These are phyloP conservation scores for Astyanax mexicanus DNA, from an alignment of 2,797 vertebrate species.

Conservation along the genomic window DNA sequence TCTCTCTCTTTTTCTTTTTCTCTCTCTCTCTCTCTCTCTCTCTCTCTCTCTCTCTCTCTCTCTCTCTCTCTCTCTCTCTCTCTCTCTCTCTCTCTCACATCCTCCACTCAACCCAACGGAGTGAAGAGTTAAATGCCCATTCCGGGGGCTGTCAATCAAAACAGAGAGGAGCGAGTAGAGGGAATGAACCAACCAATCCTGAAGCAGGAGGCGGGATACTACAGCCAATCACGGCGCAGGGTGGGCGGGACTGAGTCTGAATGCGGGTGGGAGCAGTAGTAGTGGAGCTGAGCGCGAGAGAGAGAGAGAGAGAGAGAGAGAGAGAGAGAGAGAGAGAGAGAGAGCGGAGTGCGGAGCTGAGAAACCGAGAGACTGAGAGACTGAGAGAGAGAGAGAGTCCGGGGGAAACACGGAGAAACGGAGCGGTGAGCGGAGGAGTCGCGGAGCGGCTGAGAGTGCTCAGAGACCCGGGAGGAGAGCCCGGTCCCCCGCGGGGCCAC, in stretches of 20 bases:
- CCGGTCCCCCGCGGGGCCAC: neutral
- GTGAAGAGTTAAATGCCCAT: neutral
- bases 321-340: neutral
- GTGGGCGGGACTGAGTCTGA: neutral
- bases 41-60: no score
- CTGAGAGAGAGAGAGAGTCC: neutral
- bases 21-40: no score
- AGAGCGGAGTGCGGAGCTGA: no score
- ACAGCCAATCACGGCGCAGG: neutral
- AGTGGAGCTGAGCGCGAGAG: neutral
- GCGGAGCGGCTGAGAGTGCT: no score
- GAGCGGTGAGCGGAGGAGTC: no score
- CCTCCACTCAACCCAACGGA: neutral
- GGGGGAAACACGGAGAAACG: neutral
- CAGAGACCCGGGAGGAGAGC: conserved; percentile 22
- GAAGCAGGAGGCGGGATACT: neutral
- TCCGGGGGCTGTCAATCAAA: neutral
- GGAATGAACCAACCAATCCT: neutral
- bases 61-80: no score
- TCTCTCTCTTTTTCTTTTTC: no score
- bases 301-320: neutral
- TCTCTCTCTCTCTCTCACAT: no score
- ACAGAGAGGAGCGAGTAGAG: neutral
- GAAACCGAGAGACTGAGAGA: neutral
- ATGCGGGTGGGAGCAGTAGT: neutral